Conservation (phyloP, 1,140 invertebrate species). For the Campoletis sonorensis region DNA sequence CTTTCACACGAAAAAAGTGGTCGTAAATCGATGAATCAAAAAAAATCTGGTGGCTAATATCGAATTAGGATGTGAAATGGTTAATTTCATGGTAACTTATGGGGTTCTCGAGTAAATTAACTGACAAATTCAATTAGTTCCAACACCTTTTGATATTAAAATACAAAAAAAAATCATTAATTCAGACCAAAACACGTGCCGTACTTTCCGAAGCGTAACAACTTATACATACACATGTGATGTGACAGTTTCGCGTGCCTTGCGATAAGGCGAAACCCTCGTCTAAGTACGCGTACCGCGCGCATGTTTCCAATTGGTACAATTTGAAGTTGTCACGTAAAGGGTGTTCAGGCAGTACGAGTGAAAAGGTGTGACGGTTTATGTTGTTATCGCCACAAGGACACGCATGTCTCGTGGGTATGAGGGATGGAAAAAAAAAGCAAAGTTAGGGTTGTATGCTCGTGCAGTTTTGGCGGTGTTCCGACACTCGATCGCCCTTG, state of each 20-base stretch:
- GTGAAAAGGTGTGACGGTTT: background rate
- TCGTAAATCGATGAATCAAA: no score
- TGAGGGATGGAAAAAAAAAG: no score
- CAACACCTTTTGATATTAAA: no score
- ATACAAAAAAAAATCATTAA: background rate
- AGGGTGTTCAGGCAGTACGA: background rate
- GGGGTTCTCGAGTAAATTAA: no score
- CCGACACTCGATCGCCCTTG: slow-evolving; percentile 34
- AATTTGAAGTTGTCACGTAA: slow-evolving; percentile 64
- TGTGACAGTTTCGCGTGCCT: slow-evolving; percentile 33
- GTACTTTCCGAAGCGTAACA: background rate
- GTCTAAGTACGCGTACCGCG: slow-evolving; percentile 40
- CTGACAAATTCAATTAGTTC: no score
- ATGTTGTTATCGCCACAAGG: background rate
- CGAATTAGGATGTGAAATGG: no score
- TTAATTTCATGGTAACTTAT: no score
- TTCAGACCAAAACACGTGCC: background rate
- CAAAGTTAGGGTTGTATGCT: background rate
- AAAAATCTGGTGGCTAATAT: no score
- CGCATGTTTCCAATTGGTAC: slow-evolving; percentile 60
- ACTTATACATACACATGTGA: background rate
- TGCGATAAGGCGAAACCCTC: slow-evolving; percentile 64
- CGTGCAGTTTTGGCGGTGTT: background rate
- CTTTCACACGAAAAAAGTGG: slow-evolving; percentile 9
- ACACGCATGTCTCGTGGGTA: slow-evolving; percentile 19